A percentile compares a stretch with the other conserved stretches of the same genome.
Evolutionary conservation across 2,888 invertebrate genomes (phyloP).

Genomic region (Dicyrtomina minuta): DNA sequence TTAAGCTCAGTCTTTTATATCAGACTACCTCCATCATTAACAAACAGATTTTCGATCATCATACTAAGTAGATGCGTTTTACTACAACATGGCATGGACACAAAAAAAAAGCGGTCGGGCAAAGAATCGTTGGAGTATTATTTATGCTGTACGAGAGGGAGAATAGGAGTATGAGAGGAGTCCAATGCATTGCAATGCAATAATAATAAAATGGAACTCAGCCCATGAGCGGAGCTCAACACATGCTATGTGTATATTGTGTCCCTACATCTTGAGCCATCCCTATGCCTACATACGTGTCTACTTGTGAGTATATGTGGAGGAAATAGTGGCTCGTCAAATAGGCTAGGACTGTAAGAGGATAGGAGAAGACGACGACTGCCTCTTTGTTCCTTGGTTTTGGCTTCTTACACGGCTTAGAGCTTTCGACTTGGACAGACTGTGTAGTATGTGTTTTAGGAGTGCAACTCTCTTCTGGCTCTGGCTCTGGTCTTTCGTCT

Average conservation of each 20-base stretch:
- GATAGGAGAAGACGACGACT: background rate
- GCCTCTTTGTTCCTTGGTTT: background rate
- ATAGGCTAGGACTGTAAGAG: background rate
- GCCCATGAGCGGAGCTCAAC: too few species aligned
- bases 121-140: slow-evolving; percentile 8
- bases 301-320: slow-evolving; percentile 3
- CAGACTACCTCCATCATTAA: slow-evolving; percentile 3
- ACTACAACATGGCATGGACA: background rate
- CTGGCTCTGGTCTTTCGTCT: background rate
- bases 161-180: too few species aligned
- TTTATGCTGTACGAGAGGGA: slow-evolving; percentile 20
- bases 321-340: slow-evolving; percentile 16
- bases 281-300: too few species aligned
- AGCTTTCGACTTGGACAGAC: background rate
- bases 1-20: slow-evolving; percentile 4
- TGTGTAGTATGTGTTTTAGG: slow-evolving; percentile 1
- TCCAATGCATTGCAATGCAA: too few species aligned
- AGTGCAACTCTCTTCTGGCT: too few species aligned
- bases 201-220: slow-evolving; percentile 21
- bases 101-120: background rate
- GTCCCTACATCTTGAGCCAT: too few species aligned
- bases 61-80: background rate
- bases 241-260: too few species aligned
- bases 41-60: slow-evolving; percentile 10
- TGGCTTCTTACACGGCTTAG: background rate